A percentile compares a stretch with the other conserved stretches of the same genome.
Evolutionary conservation across 2,797 vertebrate genomes (phyloP).

Genomic region (Sitta carolinensis): DNA sequence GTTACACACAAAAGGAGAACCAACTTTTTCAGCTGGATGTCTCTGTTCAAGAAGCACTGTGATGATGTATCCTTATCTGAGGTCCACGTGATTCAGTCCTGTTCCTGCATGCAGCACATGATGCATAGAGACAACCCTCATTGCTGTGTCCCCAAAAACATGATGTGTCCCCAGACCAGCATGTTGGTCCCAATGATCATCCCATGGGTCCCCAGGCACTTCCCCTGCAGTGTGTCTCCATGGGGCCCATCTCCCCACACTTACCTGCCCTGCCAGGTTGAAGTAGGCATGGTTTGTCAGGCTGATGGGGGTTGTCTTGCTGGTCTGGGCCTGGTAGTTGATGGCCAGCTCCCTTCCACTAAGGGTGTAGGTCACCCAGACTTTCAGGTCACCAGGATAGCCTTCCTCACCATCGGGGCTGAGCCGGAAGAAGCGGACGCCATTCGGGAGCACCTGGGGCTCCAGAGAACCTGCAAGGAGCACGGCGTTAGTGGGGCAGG

Average conservation of each 20-base stretch:
- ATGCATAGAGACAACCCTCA: neutral
- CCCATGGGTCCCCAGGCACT: neutral
- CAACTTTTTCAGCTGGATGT: neutral
- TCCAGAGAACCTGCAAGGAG: slow-evolving; percentile 82
- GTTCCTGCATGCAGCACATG: neutral
- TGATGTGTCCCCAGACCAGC: neutral
- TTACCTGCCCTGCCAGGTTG: slow-evolving; percentile 92
- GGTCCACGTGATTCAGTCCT: neutral
- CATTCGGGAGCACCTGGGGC: slow-evolving; percentile 73
- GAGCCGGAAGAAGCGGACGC: slow-evolving; percentile 81
- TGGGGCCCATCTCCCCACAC: neutral
- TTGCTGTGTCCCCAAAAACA: neutral
- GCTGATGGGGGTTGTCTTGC: slow-evolving; percentile 87
- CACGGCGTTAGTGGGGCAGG: accelerated
- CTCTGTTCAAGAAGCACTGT: neutral
- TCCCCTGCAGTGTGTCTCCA: neutral
- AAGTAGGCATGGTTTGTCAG: slow-evolving; percentile 96
- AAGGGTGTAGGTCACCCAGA: slow-evolving; percentile 87
- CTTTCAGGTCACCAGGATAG: slow-evolving; percentile 89
- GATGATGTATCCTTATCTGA: accelerated
- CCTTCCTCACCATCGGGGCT: slow-evolving; percentile 92
- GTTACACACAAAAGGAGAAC: neutral
- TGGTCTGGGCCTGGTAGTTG: slow-evolving; percentile 84
- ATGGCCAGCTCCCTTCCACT: slow-evolving; percentile 79
- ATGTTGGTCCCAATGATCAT: accelerated